Evolutionary conservation across 2,888 invertebrate genomes (phyloP), one percentile per base, ranked within the genome.

Genomic region (Acrobasis repandana): DNA sequence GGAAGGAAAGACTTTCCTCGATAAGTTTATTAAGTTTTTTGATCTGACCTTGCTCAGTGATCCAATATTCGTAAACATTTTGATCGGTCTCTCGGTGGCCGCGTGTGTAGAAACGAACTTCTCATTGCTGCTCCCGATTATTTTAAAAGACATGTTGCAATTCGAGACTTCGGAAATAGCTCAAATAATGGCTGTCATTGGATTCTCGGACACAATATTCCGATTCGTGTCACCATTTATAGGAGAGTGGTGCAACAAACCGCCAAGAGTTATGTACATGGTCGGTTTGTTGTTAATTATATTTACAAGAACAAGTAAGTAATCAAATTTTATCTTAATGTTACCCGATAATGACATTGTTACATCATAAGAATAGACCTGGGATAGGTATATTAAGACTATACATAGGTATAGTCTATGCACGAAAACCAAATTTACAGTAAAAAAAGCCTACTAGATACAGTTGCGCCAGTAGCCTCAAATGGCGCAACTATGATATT

Each of bases 41-140:
- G 95, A 95, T 80, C 82, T 96, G 58, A 93, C 93, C 49, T 85
- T 96, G 50, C 79, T 96, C n/a, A 92, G 85, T 65, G 95, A 96
- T 82, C 94, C 94, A 28, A 88, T 94, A 68, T 96, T 95, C 74
- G 92, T 95, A 0, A 95, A 94, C 70, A 94, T 95, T 65, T 92
- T 95, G 86, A 62, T 95, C 52, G 95, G 95, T 15, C 85, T 95
- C 77, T 94, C 95, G 0, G 78, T 95, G 43, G 95, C 95, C 0
- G 91, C 95, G 9, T 94, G 95, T 71, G 95, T 95, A 0, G 96
- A 96, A 77, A 91, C 94, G 0, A 95, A 95, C 73, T 96, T 96
- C 75, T 94, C 95, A 0, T 76, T 95, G 14, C 73, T 95, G 56
- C 90, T 94, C 6, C 95, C 95, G 2, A 94, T 95, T 56, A 95